These are phyloP conservation scores for Diplodus puntazzo DNA, from an alignment of 2,797 vertebrate genomes.

Conservation along the genomic window DNA sequence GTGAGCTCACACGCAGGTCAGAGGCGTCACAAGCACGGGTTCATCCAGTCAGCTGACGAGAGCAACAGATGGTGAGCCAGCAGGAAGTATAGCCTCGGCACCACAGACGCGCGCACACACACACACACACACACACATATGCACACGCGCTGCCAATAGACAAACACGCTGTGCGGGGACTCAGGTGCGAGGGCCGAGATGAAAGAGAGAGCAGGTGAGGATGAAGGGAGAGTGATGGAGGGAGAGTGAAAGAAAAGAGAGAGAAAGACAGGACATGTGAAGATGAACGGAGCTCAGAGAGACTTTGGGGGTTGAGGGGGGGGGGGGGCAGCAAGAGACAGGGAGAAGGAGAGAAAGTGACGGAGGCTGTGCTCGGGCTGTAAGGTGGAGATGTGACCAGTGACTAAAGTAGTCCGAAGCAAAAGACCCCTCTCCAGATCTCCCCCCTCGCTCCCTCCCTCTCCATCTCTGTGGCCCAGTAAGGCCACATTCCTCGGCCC, in stretches of 20 bases:
- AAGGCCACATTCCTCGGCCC: slow-evolving; percentile 80
- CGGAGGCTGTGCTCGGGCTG: slow-evolving; percentile 34
- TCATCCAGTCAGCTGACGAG: slow-evolving; percentile 74
- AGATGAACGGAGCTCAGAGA: slow-evolving; percentile 37
- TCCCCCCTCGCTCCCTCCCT: slow-evolving; percentile 28
- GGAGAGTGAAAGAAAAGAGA: slow-evolving; percentile 1
- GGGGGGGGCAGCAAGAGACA: slow-evolving; percentile 14
- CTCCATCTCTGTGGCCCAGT: slow-evolving; percentile 65
- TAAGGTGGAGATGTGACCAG: slow-evolving; percentile 79
- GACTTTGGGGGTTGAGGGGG: not conserved
- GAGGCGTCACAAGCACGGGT: slow-evolving; percentile 61
- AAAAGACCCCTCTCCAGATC: slow-evolving; percentile 58
- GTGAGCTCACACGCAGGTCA: slow-evolving; percentile 48
- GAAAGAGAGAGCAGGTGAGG: slow-evolving; percentile 68
- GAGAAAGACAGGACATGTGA: slow-evolving; percentile 4
- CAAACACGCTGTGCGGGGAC: slow-evolving; percentile 55
- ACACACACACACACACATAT: slow-evolving; percentile 1
- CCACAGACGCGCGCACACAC: slow-evolving; percentile 6
- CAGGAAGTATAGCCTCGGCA: slow-evolving; percentile 61
- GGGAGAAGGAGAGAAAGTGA: slow-evolving; percentile 15
- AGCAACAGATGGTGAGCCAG: slow-evolving; percentile 80
- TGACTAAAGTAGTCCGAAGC: slow-evolving; percentile 75
- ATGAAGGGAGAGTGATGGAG: slow-evolving; percentile 42
- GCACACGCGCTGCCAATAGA: slow-evolving; percentile 34
- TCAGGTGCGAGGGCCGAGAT: slow-evolving; percentile 73